phyloP scores from a whole-genome alignment of 2,797 vertebrate species.

The Labroides dimidiatus region DNA sequence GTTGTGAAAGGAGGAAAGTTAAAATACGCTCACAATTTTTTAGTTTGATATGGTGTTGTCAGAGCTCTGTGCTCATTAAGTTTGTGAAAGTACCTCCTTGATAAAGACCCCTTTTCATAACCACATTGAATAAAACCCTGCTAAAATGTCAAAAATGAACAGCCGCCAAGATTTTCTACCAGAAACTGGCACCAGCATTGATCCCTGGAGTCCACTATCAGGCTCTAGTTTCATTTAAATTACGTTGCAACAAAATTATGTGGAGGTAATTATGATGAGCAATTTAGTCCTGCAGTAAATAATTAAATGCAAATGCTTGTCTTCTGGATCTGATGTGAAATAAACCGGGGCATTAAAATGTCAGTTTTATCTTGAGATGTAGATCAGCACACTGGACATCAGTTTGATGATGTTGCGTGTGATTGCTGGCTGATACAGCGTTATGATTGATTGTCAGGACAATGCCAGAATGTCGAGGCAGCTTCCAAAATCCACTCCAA shows the following conservation, averaged over 20 bases:
- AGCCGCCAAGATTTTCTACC: not conserved
- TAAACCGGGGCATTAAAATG: slow-evolving; percentile 22
- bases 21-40: not conserved
- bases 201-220: slow-evolving; percentile 10
- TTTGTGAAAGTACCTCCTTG: not conserved
- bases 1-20: too few relatives aligned
- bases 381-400: slow-evolving; percentile 17
- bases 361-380: not conserved
- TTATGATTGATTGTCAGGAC: slow-evolving; percentile 5
- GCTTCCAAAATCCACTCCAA: slow-evolving; percentile 37
- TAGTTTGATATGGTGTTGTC: not conserved
- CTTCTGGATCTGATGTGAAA: slow-evolving; percentile 45
- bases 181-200: not conserved
- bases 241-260: slow-evolving; percentile 24
- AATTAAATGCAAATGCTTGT: slow-evolving; percentile 40
- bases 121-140: slow-evolving; percentile 1
- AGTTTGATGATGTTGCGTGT: slow-evolving; percentile 26
- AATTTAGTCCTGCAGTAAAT: slow-evolving; percentile 40
- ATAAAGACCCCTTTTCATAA: not conserved
- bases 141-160: slow-evolving; percentile 21
- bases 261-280: slow-evolving; percentile 16
- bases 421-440: slow-evolving; percentile 26
- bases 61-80: not conserved
- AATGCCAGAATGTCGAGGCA: slow-evolving; percentile 16
- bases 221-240: slow-evolving; percentile 24